Percentiles rank a stretch among this genome's conserved stretches.
phyloP scores from a whole-genome alignment of 1,140 invertebrate species.

The Coelopa frigida region DNA sequence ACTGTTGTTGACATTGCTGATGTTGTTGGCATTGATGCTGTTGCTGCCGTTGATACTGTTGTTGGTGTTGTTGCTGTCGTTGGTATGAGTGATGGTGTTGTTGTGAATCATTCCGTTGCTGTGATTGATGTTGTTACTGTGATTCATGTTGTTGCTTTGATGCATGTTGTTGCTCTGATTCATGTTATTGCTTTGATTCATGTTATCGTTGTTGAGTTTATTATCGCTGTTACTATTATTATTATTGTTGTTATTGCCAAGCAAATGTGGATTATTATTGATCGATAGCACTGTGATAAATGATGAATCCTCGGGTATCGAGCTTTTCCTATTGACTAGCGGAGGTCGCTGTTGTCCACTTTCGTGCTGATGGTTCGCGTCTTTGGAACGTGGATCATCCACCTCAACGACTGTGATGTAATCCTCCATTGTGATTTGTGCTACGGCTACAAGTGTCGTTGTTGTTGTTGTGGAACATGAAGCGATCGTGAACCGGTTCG shows the following conservation, averaged over 20 bases:
- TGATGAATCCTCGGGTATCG: conserved; percentile 34
- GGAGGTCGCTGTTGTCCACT: conserved; percentile 45
- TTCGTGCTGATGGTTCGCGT: conserved; percentile 34
- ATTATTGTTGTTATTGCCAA: conserved; percentile 21
- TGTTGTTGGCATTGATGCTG: no score
- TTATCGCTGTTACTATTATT: conserved; percentile 10
- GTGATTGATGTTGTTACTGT: background rate
- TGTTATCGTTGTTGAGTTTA: no score
- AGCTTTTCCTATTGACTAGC: conserved; percentile 45
- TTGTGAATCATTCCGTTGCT: no score
- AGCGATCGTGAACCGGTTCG: no score
- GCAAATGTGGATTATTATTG: conserved; percentile 25
- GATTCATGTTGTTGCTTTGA: background rate
- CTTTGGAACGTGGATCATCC: conserved; percentile 46
- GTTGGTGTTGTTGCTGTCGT: background rate
- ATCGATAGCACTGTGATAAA: conserved; percentile 41
- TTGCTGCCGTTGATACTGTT: background rate
- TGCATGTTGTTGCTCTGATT: conserved; percentile 1
- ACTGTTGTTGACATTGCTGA: no score
- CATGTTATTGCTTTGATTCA: no score
- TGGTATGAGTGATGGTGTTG: no score
- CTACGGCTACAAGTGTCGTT: conserved; percentile 1
- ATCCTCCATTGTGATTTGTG: conserved; percentile 34
- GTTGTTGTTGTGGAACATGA: conserved; percentile 19
- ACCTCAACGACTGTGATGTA: conserved; percentile 65